Evolutionary conservation across 2,113 vertebrate species (phyloP), one percentile per base, ranked within the genome.

Genomic region (Cygnus atratus): DNA sequence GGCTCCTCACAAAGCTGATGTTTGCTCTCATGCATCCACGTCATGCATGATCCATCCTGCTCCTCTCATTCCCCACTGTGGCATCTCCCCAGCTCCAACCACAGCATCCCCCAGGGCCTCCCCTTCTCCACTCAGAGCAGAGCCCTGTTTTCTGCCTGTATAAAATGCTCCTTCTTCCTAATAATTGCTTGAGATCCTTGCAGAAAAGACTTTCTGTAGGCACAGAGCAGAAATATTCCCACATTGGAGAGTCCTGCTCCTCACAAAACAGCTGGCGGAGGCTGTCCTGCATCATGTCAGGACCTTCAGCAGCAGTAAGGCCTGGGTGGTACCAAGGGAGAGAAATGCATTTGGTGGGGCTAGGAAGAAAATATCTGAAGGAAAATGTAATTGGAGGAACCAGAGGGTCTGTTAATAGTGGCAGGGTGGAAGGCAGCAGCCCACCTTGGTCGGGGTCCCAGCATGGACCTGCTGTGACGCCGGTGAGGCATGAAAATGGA

Each of bases 41-140:
- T 9, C 18, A 1, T 0, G 15, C 13, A 26, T 28, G 62, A 10
- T 2, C 13, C 6, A 11, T 5, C 20, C 62, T 33, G 54, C 46
- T 72, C 37, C 55, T 43, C 70, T 11, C 41, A 5, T 1, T 10
- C 26, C 86, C 58, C 25, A 4, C 1, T 10, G 43, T 7, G 1
- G 50, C 70, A 29, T 21, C 58, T 52, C 50, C 46, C 50, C 20
- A 12, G 46, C 61, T 68, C 68, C 7, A 0, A 10, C 43, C 1
- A 0, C 39, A 62, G 37, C 50, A 29, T 28, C 57, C 52, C 90
- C 72, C 39, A 5, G 19, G 24, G 24, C n/a, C 17, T 31, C 39
- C 28, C 35, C 31, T 25, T 25, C 7, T 22, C 25, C 41, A 15
- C 14, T 9, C 21, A 25, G 2, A n/a, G 9, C 3, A 9, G 26